These are phyloP conservation scores for Caenorhabditis sp. DNA, from an alignment of 2,888 invertebrate species.

Conservation along the genomic window DNA sequence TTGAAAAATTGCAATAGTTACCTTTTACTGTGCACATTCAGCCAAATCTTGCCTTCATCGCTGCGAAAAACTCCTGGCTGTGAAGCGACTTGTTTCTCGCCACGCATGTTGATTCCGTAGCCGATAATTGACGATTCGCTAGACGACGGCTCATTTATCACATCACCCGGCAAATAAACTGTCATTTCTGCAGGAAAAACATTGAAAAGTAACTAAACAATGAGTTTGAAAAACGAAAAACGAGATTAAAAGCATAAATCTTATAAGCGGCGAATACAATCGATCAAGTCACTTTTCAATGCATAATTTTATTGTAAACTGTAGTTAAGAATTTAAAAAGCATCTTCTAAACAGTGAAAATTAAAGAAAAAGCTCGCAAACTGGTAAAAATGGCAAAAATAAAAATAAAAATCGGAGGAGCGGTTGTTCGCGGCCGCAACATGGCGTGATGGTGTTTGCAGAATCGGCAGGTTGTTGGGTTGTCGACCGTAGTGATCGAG, in stretches of 20 bases:
- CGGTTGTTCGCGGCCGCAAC: constrained; percentile 24
- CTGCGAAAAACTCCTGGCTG: constrained; percentile 67
- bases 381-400: constrained; percentile 2
- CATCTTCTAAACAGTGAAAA: not conserved
- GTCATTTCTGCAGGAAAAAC: constrained; percentile 34
- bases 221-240: not conserved
- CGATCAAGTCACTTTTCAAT: too few relatives aligned
- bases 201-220: too few relatives aligned
- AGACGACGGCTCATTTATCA: constrained; percentile 55
- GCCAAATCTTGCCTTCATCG: constrained; percentile 69
- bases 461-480: not conserved
- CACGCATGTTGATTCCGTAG: constrained; percentile 70
- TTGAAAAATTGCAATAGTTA: constrained; percentile 17
- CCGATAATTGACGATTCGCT: constrained; percentile 59
- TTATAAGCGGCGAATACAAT: not conserved
- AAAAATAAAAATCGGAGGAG: constrained; percentile 24
- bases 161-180: constrained; percentile 60
- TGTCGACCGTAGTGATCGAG: constrained; percentile 21
- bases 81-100: constrained; percentile 47
- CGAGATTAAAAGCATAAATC: not conserved
- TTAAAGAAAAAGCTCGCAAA: not conserved
- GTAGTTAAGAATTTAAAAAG: not conserved
- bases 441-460: constrained; percentile 36
- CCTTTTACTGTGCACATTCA: constrained; percentile 73
- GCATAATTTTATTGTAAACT: not conserved